Conservation (phyloP, 2,113 vertebrate species). For the Aegithalos caudatus region DNA sequence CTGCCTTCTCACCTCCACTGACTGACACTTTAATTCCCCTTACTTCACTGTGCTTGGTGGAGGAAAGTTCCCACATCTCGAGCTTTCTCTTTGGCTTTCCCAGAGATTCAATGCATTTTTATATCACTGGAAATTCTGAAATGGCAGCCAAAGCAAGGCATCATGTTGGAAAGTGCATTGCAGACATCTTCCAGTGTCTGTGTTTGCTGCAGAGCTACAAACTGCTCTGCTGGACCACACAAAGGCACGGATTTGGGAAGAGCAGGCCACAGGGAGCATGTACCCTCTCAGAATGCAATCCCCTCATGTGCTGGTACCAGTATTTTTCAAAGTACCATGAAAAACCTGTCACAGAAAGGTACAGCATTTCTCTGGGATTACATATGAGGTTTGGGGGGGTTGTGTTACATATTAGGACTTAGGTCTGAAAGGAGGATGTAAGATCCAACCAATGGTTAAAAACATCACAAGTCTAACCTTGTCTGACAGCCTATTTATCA, state of each 20-base stretch:
- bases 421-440: neutral
- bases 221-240: neutral
- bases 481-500: neutral
- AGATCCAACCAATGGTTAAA: neutral
- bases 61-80: neutral
- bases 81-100: neutral
- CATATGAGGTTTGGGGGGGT: rapidly evolving
- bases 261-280: neutral
- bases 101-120: neutral
- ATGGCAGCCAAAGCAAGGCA: neutral
- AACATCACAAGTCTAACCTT: neutral
- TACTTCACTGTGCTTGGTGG: neutral
- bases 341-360: neutral
- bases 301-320: neutral
- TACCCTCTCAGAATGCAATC: neutral
- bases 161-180: neutral
- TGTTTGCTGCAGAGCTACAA: neutral
- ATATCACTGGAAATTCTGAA: neutral
- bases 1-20: neutral
- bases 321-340: neutral
- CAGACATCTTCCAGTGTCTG: neutral
- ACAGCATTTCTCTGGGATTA: neutral
- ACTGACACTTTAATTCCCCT: neutral
- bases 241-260: neutral
- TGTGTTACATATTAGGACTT: neutral